A percentile compares a stretch with the other conserved stretches of the same genome.
phyloP scores from a whole-genome alignment of 2,797 vertebrate species.

The Oreochromis grahami region DNA sequence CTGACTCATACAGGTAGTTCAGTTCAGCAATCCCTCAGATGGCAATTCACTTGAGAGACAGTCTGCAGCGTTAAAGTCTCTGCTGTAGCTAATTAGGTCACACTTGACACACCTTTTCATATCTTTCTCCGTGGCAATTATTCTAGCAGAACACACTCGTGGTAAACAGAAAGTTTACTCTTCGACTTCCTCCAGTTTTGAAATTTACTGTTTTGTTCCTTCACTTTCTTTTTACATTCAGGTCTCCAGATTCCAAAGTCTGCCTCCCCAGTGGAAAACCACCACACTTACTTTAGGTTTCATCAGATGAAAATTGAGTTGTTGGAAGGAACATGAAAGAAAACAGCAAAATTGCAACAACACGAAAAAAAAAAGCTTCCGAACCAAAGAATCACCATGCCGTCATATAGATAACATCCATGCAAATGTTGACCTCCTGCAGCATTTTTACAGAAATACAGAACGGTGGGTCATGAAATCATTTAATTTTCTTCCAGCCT shows the following conservation, averaged over 20 bases:
- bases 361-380: background rate
- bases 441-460: background rate
- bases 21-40: background rate
- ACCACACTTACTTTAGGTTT: slow-evolving; percentile 38
- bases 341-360: slow-evolving; percentile 4
- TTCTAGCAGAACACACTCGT: slow-evolving; percentile 19
- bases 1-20: slow-evolving; percentile 23
- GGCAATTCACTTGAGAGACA: slow-evolving; percentile 28
- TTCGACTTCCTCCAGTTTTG: background rate
- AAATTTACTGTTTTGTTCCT: background rate
- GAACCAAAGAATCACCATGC: background rate
- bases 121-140: slow-evolving; percentile 24
- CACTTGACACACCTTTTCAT: slow-evolving; percentile 37
- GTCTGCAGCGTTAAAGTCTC: slow-evolving; percentile 21
- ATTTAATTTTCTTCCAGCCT: background rate
- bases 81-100: slow-evolving; percentile 57
- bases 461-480: background rate
- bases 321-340: slow-evolving; percentile 30
- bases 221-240: background rate
- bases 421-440: background rate
- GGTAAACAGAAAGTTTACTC: slow-evolving; percentile 45
- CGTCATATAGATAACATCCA: background rate
- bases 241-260: slow-evolving; percentile 8
- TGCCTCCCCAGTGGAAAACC: slow-evolving; percentile 5
- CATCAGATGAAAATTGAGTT: slow-evolving; percentile 42